Conservation (phyloP, 2,113 vertebrate genomes). For the Xenus cinereus region DNA sequence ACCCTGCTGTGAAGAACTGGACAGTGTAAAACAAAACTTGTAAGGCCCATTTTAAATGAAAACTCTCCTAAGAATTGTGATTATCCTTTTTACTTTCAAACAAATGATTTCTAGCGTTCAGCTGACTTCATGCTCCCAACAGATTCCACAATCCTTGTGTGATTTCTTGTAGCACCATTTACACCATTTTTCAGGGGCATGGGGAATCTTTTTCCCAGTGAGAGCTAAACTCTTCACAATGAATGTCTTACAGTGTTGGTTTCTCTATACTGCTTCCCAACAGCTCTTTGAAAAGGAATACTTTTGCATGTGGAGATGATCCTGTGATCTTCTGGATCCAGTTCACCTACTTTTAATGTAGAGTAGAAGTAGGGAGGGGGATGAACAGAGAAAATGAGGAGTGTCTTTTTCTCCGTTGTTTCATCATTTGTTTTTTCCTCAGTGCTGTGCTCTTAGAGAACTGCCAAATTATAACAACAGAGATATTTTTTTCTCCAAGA, state of each 20-base stretch:
- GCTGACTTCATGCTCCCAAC: neutral
- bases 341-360: neutral
- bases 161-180: neutral
- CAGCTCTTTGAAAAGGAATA: neutral
- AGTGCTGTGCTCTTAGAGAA: neutral
- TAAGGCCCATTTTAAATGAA: neutral
- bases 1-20: neutral
- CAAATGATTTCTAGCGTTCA: neutral
- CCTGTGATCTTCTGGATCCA: neutral
- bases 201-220: neutral
- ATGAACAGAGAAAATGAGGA: neutral
- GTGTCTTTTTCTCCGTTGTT: neutral
- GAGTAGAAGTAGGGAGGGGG: neutral
- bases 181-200: neutral
- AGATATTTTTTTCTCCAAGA: neutral
- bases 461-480: neutral
- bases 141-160: neutral
- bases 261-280: neutral
- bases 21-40: neutral
- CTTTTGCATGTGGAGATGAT: neutral
- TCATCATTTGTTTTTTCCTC: neutral
- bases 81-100: neutral
- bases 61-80: neutral
- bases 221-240: neutral
- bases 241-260: neutral